Base-by-base conservation (phyloP, 2,888 invertebrate genomes). In the Peribatodes rhomboidaria region DNA sequence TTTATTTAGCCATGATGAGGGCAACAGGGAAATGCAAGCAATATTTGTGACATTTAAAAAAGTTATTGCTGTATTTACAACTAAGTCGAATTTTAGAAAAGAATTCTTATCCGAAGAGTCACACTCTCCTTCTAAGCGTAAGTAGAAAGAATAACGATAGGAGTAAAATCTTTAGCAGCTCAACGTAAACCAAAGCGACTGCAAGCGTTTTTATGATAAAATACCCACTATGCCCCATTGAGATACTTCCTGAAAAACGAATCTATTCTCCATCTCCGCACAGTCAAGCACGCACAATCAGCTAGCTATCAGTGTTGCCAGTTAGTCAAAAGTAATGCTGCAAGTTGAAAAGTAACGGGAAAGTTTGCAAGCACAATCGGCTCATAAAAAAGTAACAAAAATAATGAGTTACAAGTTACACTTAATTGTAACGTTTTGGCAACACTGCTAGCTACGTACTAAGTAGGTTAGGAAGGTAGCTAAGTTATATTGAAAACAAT, bases 31-130 rank as follows among this genome's bases (percentile, higher is more conserved):
- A 18, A 42, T 20, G 22, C 22, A 27, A 27, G 8, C 46, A n/a
- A 27, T 27, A 27, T 31, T 46, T 52, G 42, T 20, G 52, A 42
- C 50, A 22, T 13, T n/a, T n/a, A n/a, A n/a, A 4, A 20, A 7
- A 16, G 35, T 37, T 50, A 47, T 52, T 46, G 52, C 62, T 16
- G 31, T 65, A 65, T 60, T 57, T 57, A 65, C 52, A 61, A 61
- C 33, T 60, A 35, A 44, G 46, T 42, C 39, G 44, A 58, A 47
- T 14, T 16, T 46, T 33, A 39, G 37, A 39, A 47, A 37, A 33
- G 1, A 41, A 18, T 16, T 18, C 18, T 44, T 39, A 31, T 27
- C 14, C 14, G 13, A 55, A 60, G 54, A 65, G 65, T 60, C 42
- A 52, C 44, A 65, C 60, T 56, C 65, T 60, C 20, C 49, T 20